Base-by-base conservation (phyloP, 2,113 vertebrate species). In the Pelusios castaneus region DNA sequence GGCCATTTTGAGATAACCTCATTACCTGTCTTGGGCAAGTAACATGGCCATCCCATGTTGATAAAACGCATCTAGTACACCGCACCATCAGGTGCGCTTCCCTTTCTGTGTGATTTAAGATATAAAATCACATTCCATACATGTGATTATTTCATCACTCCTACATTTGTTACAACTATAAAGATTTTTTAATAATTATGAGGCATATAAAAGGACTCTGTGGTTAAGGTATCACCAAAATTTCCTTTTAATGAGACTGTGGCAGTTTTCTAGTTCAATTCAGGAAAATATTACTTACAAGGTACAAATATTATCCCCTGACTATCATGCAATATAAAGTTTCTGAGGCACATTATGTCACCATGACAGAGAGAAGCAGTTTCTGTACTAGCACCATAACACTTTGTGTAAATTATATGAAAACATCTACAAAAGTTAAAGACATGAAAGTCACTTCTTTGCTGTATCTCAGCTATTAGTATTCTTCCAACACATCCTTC, bases 111-210 rank as follows among this genome's bases (percentile, higher is more conserved):
- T n/a, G 0, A 16, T 85, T 87, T 29, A 10, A n/a, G 31, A 94
- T 27, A 7, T 83, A 87, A 43, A 43, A 77, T 21, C 31, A 41
- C 1, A 1, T 24, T 29, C 13, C 55, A 41, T 21, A 2, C 54
- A 90, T 67, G n/a, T n/a, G 34, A n/a, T n/a, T 73, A 34, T 67
- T 63, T 87, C 80, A 31, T 90, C 21, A 90, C 38, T 76, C 14
- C 79, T 1, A 2, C 34, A 43, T 80, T 90, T 25, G 43, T 67
- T n/a, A 60, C 10, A 3, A 7, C 70, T 86, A 82, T 52, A 90
- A 90, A 14, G 12, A 27, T 21, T 38, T 81, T 1, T 70, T 90
- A 54, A 43, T 55, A 70, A 45, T 88, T 43, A n/a, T 93, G 79
- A 49, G 80, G 96, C 75, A 22, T 0, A 0, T 10, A 95, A 41